Evolutionary conservation across 2,113 vertebrate genomes (phyloP).

Genomic region (Proteles cristata): DNA sequence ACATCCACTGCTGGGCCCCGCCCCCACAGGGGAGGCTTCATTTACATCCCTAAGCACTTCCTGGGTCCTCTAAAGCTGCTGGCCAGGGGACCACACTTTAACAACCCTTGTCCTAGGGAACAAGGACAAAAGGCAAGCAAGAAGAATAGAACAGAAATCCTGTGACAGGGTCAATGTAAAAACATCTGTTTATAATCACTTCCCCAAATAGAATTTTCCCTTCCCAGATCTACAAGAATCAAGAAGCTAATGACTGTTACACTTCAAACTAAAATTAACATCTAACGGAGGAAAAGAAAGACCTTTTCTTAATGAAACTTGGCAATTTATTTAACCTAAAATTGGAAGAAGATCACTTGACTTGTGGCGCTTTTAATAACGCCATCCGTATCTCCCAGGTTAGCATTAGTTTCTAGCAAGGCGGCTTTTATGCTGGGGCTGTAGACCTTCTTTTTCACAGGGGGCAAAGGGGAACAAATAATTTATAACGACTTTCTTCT

Average conservation of each 20-base stretch:
- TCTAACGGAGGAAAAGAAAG: background rate
- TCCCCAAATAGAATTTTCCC: background rate
- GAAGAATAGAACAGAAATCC: background rate
- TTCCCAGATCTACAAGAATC: background rate
- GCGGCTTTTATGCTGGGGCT: background rate
- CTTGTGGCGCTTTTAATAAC: background rate
- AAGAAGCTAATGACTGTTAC: background rate
- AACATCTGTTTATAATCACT: background rate
- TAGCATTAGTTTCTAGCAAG: background rate
- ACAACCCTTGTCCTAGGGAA: background rate
- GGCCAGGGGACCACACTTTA: background rate
- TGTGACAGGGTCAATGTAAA: background rate
- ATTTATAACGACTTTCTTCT: constrained; percentile 38
- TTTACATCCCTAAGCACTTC: background rate
- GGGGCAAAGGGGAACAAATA: background rate
- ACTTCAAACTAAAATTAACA: constrained; percentile 26
- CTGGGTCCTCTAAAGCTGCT: background rate
- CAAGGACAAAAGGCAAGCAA: background rate
- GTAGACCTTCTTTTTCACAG: background rate
- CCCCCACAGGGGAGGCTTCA: background rate
- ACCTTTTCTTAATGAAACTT: constrained; percentile 2
- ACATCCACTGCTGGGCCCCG: too few species aligned
- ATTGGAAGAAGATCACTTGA: background rate
- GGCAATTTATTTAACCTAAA: background rate
- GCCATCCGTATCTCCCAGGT: background rate